Percentiles rank a stretch among this genome's conserved stretches.
Conservation (phyloP, 2,113 vertebrate species). For the Heptranchias perlo region DNA sequence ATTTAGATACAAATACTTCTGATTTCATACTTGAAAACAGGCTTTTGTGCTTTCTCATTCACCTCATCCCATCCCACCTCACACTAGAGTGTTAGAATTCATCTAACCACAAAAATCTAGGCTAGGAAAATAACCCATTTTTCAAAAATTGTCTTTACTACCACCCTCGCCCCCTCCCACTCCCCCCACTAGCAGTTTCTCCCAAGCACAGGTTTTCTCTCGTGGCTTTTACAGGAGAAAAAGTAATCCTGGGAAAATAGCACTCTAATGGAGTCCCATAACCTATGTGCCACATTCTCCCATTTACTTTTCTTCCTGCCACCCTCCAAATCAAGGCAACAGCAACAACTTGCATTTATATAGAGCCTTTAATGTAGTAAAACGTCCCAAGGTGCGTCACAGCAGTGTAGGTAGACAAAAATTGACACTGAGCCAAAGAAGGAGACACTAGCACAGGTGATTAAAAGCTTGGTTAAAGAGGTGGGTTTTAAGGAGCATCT, state of each 20-base stretch:
- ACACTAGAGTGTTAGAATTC: no score
- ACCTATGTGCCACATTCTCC: neutral
- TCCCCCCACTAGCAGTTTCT: neutral
- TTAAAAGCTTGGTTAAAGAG: neutral
- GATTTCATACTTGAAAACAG: neutral
- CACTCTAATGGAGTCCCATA: no score
- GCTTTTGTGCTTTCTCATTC: neutral
- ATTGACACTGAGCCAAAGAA: neutral
- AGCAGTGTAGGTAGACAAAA: neutral
- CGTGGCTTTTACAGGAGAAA: no score
- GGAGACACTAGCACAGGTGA: neutral
- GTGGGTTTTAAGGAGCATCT: neutral
- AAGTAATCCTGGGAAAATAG: no score
- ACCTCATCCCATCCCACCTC: neutral
- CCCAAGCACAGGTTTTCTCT: no score
- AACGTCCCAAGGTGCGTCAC: neutral
- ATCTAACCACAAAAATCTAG: no score
- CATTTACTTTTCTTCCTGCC: neutral
- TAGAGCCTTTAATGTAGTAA: neutral
- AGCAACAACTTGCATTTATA: neutral
- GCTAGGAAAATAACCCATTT: no score
- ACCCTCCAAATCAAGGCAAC: neutral
- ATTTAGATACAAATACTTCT: neutral
- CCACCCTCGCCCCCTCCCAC: neutral
- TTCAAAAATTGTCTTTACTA: neutral